A percentile compares a stretch with the other conserved stretches of the same genome.
phyloP scores from a whole-genome alignment of 92 coral and sea anemone species.

The Paramuricea clavata region DNA sequence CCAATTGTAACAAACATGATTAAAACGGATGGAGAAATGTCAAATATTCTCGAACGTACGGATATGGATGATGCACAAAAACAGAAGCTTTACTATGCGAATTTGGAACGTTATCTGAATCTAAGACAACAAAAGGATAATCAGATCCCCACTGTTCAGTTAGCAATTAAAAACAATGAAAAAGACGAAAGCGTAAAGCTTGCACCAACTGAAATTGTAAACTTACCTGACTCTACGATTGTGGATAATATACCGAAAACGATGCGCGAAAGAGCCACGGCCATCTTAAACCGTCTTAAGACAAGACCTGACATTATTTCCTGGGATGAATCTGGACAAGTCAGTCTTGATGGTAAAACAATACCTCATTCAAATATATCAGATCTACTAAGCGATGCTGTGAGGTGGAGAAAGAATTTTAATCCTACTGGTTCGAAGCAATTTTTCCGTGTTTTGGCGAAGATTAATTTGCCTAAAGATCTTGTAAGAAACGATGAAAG shows the following conservation, averaged over 20 bases:
- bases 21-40: slow-evolving; percentile 28
- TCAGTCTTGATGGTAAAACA: neutral
- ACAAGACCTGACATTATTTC: slow-evolving; percentile 16
- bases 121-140: slow-evolving; percentile 41
- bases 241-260: neutral
- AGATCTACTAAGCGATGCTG: neutral
- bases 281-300: neutral
- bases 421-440: neutral
- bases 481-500: slow-evolving; percentile 28
- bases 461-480: neutral
- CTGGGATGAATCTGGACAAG: no score
- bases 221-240: neutral
- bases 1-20: slow-evolving; percentile 15
- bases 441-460: slow-evolving; percentile 14
- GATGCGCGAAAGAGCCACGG: neutral
- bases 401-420: no score
- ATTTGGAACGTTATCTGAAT: slow-evolving; percentile 45
- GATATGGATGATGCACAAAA: slow-evolving; percentile 9
- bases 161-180: neutral
- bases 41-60: neutral
- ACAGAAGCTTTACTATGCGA: slow-evolving; percentile 33
- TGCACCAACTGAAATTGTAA: neutral
- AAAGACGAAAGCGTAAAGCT: neutral
- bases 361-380: slow-evolving; percentile 24
- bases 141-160: slow-evolving; percentile 33